Base-by-base conservation (phyloP, 1,140 invertebrate genomes). In the Drosophila athabasca region DNA sequence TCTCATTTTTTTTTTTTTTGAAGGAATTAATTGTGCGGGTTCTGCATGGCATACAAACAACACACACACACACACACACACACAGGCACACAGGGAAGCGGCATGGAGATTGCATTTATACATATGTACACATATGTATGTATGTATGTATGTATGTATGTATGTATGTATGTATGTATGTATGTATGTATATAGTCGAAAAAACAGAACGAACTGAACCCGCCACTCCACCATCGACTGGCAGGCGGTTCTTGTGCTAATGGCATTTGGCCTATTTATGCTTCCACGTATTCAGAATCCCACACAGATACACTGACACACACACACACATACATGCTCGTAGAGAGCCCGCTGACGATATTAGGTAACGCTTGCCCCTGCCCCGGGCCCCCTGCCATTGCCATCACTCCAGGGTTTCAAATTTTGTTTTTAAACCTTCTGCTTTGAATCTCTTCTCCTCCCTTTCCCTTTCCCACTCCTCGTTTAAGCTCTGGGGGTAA, bases 181-280 rank as follows among this genome's bases (percentile, higher is more conserved):
- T 26, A 2, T 31, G 7, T 51, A n/a, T 50, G 6, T 26, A 5
- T 57, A 60, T 60, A 49, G 53, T n/a, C 24, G 48, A 60, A 52
- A 44, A 46, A 61, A 22, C 17, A 39, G 35, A 69, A 52, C 57
- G 80, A 68, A 53, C 57, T 62, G 65, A 85, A 90, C 73, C 74
- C 74, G 72, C 75, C 75, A 59, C 76, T 76, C 54, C 61, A 48
- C 26, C 41, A 65, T 65, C 62, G 62, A 65, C 59, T 60, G 24
- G 24, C 24, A 57, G 44, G 43, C 66, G 44, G 43, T 62, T 68
- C 50, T 60, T 62, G 81, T 87, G 76, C 77, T 90, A 88, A 90
- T 90, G 87, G 87, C 87, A 90, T 90, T 90, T 90, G 87, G 87
- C 87, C 87, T 90, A 90, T 90, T 90, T 90, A 90, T 75, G 79